Conservation (phyloP, 2,797 vertebrate genomes). For the Spinibarbus caldwelli region DNA sequence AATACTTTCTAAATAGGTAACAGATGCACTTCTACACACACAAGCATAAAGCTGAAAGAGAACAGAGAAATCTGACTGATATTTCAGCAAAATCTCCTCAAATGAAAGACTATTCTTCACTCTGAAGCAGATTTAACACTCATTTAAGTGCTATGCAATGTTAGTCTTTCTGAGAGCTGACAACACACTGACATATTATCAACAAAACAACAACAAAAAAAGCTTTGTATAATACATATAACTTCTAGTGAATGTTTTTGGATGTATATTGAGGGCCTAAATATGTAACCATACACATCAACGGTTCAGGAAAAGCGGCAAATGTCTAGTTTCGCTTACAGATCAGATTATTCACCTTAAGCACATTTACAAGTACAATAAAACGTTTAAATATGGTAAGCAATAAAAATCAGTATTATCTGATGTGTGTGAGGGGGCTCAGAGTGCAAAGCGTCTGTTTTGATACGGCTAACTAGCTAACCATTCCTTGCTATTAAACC, state of each 20-base stretch:
- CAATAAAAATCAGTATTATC: neutral
- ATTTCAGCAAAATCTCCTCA: neutral
- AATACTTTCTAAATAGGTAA: neutral
- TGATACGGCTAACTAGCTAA: conserved; percentile 22
- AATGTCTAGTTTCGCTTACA: neutral
- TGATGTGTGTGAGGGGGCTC: neutral
- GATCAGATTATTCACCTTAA: neutral
- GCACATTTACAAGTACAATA: neutral
- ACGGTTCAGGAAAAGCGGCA: neutral
- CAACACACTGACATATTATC: neutral
- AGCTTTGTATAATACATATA: neutral
- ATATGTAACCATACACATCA: neutral
- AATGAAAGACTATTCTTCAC: neutral
- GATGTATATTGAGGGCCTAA: neutral
- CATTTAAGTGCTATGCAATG: neutral
- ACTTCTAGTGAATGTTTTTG: neutral
- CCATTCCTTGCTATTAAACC: conserved; percentile 10
- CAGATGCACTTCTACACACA: neutral
- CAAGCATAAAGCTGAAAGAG: neutral
- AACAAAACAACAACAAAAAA: neutral
- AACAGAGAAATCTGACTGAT: too few relatives aligned
- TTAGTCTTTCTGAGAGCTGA: neutral
- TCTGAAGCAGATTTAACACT: neutral
- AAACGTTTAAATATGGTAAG: neutral
- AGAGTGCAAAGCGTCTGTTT: conserved; percentile 37